Evolutionary conservation across 2,797 vertebrate species (phyloP), one percentile per base, ranked within the genome.

Genomic region (Petrocephalus schoutedeni): DNA sequence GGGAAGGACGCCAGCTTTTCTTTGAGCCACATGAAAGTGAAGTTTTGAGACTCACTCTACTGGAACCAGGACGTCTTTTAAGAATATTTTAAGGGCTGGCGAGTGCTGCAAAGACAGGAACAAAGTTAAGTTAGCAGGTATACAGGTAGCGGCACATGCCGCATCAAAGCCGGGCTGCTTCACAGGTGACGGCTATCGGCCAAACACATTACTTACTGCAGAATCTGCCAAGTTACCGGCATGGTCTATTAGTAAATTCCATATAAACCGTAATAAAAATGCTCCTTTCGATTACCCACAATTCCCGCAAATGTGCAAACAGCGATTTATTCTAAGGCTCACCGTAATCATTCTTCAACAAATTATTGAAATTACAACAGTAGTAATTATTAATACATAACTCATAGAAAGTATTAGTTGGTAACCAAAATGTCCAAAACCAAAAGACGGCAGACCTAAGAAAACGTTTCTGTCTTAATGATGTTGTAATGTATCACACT

Each of bases 41-140:
- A 80, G 74, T 80, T 41, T 49, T 80, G 74, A 80, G 74, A 80
- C 21, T 80, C 74, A 80, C 74, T 80, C 67, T 80, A 49, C 74
- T 80, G 74, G 74, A 80, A 80, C 74, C 74, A 45, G 41, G 41
- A 9, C 19, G 74, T 45, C 74, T 80, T 80, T 80, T 80, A 49
- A 80, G 32, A 80, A 80, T 80, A 80, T 80, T 80, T 80, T 45
- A 80, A 80, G 74, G 74, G 41, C 41, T 80, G 74, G 74, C 74
- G 8, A 80, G 74, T 5, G 36, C 36, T 49, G 41, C 74, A 49
- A 21, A 49, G 74, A 80, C 41, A 80, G 41, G 74, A 80, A 80
- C 74, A 80, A 80, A 80, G 74, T 80, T 80, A 80, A 80, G 74
- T 80, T 80, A 80, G 19, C 74, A 1, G 74, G 41, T 49, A 80